Conservation (phyloP, 2,113 vertebrate species). For the Indicator indicator region DNA sequence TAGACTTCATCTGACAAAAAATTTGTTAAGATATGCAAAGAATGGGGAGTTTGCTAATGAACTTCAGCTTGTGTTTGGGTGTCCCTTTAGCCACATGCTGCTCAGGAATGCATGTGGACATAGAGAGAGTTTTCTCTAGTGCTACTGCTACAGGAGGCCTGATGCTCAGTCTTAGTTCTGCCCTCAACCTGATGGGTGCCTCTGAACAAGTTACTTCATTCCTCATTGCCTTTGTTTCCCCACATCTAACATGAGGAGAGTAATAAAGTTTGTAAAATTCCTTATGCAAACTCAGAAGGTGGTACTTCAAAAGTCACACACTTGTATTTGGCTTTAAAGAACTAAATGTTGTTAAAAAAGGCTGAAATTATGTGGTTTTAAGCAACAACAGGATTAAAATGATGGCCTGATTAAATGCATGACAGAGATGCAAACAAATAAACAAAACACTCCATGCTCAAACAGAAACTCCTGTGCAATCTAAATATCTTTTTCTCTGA, state of each 20-base stretch:
- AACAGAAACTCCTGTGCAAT: not conserved
- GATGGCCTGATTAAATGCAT: not conserved
- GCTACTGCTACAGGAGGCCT: not conserved
- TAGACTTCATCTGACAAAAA: not conserved
- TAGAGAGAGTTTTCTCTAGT: not conserved
- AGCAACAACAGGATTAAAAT: not conserved
- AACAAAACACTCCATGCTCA: not conserved
- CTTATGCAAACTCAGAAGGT: not conserved
- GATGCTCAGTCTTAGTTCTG: not conserved
- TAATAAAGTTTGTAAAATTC: not conserved
- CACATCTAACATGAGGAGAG: not conserved
- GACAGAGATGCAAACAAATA: not conserved
- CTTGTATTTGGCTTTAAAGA: not conserved
- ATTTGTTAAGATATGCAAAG: not conserved
- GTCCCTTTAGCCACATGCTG: not conserved
- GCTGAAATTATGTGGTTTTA: not conserved
- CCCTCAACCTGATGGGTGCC: not conserved
- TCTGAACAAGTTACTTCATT: not conserved
- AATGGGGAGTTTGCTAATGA: not conserved
- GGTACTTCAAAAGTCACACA: not conserved
- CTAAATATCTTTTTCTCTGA: not conserved
- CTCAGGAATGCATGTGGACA: accelerated
- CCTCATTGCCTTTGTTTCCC: not conserved
- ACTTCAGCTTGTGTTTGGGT: not conserved
- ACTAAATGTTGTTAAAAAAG: not conserved